Conservation (phyloP, 2,797 vertebrate genomes). For the Tragopan temminckii region DNA sequence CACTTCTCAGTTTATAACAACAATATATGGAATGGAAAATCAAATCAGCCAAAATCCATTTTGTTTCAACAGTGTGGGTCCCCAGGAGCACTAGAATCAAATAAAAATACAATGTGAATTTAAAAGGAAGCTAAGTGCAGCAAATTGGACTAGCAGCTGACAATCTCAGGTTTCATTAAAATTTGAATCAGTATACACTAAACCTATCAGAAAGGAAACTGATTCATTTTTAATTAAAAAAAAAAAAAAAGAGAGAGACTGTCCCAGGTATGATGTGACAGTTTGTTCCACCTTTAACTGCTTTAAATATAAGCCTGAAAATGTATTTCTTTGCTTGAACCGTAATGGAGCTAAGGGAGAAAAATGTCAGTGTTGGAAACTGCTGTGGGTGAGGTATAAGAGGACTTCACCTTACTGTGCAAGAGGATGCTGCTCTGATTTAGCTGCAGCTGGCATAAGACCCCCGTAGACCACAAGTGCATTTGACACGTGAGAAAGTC, state of each 20-base stretch:
- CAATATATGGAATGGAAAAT: conserved; percentile 75
- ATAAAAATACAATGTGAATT: conserved; percentile 61
- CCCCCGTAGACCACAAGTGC: neutral
- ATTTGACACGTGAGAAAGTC: neutral
- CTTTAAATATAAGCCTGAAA: neutral
- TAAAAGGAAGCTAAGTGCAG: conserved; percentile 59
- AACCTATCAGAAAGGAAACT: neutral
- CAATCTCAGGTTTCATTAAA: conserved; percentile 1
- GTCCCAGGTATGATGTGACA: neutral
- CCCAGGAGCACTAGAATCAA: conserved; percentile 61
- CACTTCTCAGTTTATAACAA: conserved; percentile 73
- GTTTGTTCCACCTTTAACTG: neutral
- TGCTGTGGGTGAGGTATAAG: neutral
- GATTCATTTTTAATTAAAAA: conserved; percentile 26
- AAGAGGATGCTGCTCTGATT: neutral
- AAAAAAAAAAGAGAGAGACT: neutral
- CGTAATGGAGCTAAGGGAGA: neutral
- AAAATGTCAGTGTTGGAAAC: accelerated
- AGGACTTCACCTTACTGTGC: neutral
- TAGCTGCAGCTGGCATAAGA: neutral
- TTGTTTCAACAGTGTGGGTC: conserved; percentile 62
- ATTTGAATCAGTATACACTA: conserved; percentile 7
- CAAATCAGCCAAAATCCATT: conserved; percentile 74
- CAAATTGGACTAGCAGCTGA: conserved; percentile 30
- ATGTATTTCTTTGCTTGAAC: neutral